Conservation (phyloP, 2,113 vertebrate species). For the Clupea harengus region DNA sequence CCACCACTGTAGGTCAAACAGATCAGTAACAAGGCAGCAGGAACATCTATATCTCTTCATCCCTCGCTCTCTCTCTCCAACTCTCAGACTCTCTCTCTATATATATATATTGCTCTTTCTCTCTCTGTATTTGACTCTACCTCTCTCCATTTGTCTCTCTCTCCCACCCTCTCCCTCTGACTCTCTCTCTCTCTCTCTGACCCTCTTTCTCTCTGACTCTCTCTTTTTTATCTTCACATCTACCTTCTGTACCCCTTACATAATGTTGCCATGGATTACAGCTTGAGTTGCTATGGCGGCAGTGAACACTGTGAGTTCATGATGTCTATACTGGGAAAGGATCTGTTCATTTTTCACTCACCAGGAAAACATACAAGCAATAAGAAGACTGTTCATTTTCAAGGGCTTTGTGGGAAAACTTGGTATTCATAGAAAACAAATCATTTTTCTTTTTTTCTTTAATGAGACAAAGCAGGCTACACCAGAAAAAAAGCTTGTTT, state of each 20-base stretch:
- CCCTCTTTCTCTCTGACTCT: neutral
- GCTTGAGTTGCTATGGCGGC: conserved; percentile 48
- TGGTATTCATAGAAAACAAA: conserved; percentile 64
- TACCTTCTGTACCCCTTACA: conserved; percentile 30
- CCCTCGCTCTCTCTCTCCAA: conserved; percentile 6
- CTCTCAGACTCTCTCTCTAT: neutral
- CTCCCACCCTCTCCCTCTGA: neutral
- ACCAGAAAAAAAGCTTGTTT: conserved; percentile 62
- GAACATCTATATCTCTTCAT: conserved; percentile 56
- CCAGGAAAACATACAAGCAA: neutral
- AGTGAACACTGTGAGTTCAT: conserved; percentile 46
- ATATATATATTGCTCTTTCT: neutral
- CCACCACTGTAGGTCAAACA: conserved; percentile 67
- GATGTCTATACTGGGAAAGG: conserved; percentile 20
- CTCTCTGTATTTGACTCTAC: neutral
- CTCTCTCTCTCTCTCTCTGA: conserved; percentile 24
- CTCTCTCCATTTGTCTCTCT: conserved; percentile 38
- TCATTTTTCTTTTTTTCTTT: conserved; percentile 67
- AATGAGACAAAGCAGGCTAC: conserved; percentile 79
- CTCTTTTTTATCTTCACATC: neutral
- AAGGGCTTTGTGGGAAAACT: neutral
- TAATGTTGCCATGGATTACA: conserved; percentile 54
- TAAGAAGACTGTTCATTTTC: neutral
- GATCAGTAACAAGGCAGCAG: conserved; percentile 57
- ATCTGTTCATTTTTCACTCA: neutral